These are phyloP conservation scores for Loriculus beryllinus DNA, from an alignment of 2,797 vertebrate species.

Conservation along the genomic window DNA sequence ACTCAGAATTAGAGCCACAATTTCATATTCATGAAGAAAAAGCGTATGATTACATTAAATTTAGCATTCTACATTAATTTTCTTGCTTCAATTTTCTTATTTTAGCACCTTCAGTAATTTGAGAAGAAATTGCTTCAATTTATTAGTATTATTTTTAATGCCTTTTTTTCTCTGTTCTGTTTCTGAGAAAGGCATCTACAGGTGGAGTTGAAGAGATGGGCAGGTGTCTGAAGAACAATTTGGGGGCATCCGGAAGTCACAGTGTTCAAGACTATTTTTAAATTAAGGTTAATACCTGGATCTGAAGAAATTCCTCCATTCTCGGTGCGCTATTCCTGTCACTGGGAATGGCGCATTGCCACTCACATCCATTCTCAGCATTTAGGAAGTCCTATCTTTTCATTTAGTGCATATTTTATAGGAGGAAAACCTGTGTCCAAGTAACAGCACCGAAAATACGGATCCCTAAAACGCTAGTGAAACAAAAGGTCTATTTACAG, in stretches of 20 bases:
- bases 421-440: background rate
- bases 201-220: background rate
- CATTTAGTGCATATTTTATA: accelerated
- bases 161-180: background rate
- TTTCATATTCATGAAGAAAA: conserved; percentile 27
- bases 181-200: background rate
- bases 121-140: background rate
- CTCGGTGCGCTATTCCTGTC: background rate
- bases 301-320: background rate
- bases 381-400: background rate
- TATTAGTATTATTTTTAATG: background rate
- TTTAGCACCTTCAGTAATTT: background rate
- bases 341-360: background rate
- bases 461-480: background rate
- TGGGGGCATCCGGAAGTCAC: background rate
- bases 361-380: background rate
- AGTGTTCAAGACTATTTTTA: background rate
- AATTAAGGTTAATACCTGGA: background rate
- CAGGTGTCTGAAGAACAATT: background rate
- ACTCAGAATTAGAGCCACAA: background rate
- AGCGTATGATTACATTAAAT: background rate
- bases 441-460: background rate
- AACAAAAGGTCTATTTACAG: background rate
- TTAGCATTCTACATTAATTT: background rate
- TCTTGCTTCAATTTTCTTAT: background rate